Evolutionary conservation across 2,888 invertebrate genomes (phyloP).

Genomic region (Ametastegia equiseti): DNA sequence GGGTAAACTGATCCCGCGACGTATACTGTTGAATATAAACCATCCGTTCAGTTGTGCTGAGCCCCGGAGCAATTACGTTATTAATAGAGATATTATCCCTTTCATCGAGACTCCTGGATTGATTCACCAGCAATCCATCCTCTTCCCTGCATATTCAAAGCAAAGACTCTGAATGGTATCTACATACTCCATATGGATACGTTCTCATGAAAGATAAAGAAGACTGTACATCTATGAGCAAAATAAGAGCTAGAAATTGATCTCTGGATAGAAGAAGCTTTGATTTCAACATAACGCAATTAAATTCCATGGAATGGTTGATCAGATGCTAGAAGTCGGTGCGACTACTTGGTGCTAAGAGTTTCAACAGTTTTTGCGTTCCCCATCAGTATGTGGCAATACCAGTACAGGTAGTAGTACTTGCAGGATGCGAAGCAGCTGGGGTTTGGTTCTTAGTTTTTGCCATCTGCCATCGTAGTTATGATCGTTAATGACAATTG

Average conservation of each 20-base stretch:
- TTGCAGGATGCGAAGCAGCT: background rate
- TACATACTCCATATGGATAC: no score
- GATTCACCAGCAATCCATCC: constrained; percentile 20
- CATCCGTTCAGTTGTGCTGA: no score
- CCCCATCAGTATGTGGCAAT: background rate
- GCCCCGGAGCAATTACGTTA: constrained; percentile 32
- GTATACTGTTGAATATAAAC: no score
- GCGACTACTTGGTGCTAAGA: background rate
- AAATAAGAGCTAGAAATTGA: no score
- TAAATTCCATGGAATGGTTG: no score
- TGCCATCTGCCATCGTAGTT: background rate
- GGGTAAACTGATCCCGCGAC: no score
- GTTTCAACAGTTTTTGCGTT: background rate
- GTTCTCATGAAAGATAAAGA: no score
- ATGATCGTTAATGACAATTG: constrained; percentile 22
- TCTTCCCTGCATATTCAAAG: no score
- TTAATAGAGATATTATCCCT: constrained; percentile 40
- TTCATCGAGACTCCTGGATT: constrained; percentile 16
- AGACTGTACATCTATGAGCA: no score
- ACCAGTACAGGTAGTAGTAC: background rate
- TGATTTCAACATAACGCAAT: no score
- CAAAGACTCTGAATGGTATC: no score
- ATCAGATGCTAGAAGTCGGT: no score
- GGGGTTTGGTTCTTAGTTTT: background rate
- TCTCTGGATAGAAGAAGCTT: background rate